Base-by-base conservation (phyloP, 2,888 invertebrate species). In the Erynnis tages region DNA sequence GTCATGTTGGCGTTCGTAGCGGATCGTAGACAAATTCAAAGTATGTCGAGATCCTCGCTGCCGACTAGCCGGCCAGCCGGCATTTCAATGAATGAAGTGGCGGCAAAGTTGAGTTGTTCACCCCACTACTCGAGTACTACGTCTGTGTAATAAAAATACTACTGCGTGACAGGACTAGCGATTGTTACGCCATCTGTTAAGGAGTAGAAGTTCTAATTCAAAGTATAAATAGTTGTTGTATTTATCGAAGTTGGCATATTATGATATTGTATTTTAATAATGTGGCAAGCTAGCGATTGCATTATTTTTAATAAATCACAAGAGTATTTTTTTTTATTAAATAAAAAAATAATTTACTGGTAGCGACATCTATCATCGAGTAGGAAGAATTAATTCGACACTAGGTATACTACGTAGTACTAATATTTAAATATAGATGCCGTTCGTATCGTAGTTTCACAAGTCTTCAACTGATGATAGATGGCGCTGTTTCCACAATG, bases 1-100 rank as follows among this genome's bases (percentile, higher is more conserved):
- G n/a, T 58, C 68, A 73, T 73, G 64, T 67, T 68, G 65, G 63
- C 61, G 55, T 57, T 54, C 60, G 55, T 47, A 54, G 49, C 61
- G 57, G 53, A 49, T 59, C 56, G 57, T 34, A 29, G 5, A 19
- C 11, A 32, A 16, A 21, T 4, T 23, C 10, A 14, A 14, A n/a
- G n/a, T n/a, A n/a, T n/a, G n/a, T n/a, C n/a, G n/a, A n/a, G n/a
- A 16, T 37, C 46, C 37, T 21, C 52, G 52, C 47, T 55, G 56
- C 56, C 71, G 65, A 73, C 77, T 71, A 57, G 62, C 73, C 74
- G 63, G 67, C 73, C 65, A 66, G 73, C 75, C 76, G 75, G 75
- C 76, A 66, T 71, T 71, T 73, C 71, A 70, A 73, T 79, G 79
- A 80, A 79, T 82, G 79, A 76, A 82, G 77, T 71, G 13, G 27